These are phyloP conservation scores for Etheostoma cragini DNA, from an alignment of 2,113 vertebrate species.

Conservation along the genomic window DNA sequence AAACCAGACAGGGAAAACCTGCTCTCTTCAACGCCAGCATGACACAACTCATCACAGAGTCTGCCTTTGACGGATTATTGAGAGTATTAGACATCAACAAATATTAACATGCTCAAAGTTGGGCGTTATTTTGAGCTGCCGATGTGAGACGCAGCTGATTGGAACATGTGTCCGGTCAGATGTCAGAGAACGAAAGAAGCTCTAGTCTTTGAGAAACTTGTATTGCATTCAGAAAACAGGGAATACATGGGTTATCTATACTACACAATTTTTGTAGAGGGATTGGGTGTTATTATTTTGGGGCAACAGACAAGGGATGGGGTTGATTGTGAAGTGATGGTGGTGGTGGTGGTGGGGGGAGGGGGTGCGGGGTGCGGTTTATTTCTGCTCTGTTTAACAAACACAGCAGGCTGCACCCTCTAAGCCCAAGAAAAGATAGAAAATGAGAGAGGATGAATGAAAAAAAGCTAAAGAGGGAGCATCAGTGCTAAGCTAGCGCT, in stretches of 20 bases:
- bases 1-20: background rate
- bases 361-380: constrained; percentile 52
- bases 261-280: background rate
- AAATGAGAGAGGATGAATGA: too few species aligned
- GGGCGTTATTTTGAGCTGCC: background rate
- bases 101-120: constrained; percentile 13
- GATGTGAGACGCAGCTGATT: background rate
- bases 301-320: background rate
- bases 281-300: background rate
- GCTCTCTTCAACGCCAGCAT: background rate
- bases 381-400: constrained; percentile 77
- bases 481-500: background rate
- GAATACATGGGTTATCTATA: background rate
- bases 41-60: background rate
- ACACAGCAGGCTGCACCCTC: constrained; percentile 47
- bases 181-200: background rate
- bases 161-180: background rate
- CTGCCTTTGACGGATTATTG: background rate
- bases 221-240: background rate
- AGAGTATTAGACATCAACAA: constrained; percentile 8
- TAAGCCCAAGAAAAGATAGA: constrained; percentile 50
- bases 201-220: background rate
- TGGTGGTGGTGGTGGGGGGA: constrained; percentile 24
- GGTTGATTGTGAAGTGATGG: constrained; percentile 21
- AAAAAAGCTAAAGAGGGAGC: background rate